phyloP scores from a whole-genome alignment of 2,888 invertebrate species.

The Heliconius sara region DNA sequence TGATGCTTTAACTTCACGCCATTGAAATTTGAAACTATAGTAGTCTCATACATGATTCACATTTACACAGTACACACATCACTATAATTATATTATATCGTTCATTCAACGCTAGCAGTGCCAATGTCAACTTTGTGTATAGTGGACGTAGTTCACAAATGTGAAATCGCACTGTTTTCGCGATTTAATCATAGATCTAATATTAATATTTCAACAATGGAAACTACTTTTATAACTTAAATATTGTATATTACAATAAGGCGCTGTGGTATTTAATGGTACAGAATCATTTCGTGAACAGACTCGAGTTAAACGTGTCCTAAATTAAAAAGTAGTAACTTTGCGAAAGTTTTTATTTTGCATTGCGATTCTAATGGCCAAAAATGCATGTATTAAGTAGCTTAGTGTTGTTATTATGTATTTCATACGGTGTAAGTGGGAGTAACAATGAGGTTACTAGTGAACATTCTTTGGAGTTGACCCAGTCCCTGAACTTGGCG shows the following conservation, averaged over 20 bases:
- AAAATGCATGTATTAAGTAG: slow-evolving; percentile 64
- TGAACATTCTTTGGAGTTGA: slow-evolving; percentile 83
- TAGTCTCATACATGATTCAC: neutral
- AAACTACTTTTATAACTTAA: slow-evolving; percentile 47
- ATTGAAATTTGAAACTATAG: neutral
- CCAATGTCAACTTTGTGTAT: slow-evolving; percentile 11
- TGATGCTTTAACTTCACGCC: slow-evolving; percentile 7
- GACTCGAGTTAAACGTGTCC: slow-evolving; percentile 56
- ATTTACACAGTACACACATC: neutral
- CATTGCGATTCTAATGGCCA: slow-evolving; percentile 59
- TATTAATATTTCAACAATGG: slow-evolving; percentile 26
- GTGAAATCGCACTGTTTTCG: slow-evolving; percentile 11
- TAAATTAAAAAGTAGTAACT: slow-evolving; percentile 62
- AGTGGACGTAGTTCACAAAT: slow-evolving; percentile 4
- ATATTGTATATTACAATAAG: slow-evolving; percentile 40
- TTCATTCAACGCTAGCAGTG: slow-evolving; percentile 2
- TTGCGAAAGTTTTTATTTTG: slow-evolving; percentile 66
- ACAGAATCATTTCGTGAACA: neutral
- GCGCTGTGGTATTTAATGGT: slow-evolving; percentile 8
- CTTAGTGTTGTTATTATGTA: slow-evolving; percentile 62
- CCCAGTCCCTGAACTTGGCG: slow-evolving; percentile 85
- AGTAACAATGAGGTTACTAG: slow-evolving; percentile 57
- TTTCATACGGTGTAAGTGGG: slow-evolving; percentile 64
- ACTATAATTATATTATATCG: neutral
- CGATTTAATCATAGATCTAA: slow-evolving; percentile 1